phyloP scores from a whole-genome alignment of 2,113 vertebrate genomes.

The Microcebus ravelobensis region DNA sequence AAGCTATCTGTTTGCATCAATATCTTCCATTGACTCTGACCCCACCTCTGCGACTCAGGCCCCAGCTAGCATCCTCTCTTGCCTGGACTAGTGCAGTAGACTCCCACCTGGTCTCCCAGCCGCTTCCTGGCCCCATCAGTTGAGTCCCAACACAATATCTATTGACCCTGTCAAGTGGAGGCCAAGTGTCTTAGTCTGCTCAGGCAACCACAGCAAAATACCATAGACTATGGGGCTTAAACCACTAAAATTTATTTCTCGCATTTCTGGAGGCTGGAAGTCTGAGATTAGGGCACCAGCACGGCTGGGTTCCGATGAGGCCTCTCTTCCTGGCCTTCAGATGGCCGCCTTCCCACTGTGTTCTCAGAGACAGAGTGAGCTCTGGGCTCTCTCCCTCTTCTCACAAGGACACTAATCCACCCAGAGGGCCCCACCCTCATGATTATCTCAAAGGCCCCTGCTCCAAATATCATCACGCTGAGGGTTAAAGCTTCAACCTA shows the following conservation, averaged over 20 bases:
- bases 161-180: neutral
- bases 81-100: too few relatives aligned
- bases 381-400: neutral
- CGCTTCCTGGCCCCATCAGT: neutral
- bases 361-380: neutral
- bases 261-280: neutral
- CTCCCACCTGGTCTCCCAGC: neutral
- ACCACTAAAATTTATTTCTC: neutral
- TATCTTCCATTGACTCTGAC: neutral
- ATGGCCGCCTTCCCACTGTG: neutral
- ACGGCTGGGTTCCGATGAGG: neutral
- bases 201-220: neutral
- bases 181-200: neutral
- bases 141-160: neutral
- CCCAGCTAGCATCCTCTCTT: neutral
- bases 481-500: neutral
- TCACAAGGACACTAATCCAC: neutral
- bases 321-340: neutral
- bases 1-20: neutral
- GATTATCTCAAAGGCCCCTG: neutral
- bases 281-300: neutral
- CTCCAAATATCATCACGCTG: neutral
- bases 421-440: neutral
- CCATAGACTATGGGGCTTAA: neutral
- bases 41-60: neutral